These are phyloP conservation scores for Hybos culiciformis DNA, from an alignment of 2,888 invertebrate species.

Conservation along the genomic window DNA sequence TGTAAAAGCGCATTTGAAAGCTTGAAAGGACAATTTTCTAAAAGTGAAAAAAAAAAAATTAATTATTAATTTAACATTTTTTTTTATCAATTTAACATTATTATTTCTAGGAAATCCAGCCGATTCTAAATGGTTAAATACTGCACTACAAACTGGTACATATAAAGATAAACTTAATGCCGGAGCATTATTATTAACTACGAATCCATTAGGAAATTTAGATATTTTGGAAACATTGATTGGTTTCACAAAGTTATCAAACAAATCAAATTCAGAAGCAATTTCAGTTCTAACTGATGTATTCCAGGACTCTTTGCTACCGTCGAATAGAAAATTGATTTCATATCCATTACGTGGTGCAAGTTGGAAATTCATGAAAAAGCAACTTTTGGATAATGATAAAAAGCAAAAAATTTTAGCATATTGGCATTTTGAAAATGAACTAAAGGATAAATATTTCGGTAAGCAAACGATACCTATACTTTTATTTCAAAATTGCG, in stretches of 20 bases:
- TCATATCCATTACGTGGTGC: constrained; percentile 28
- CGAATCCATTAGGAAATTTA: constrained; percentile 33
- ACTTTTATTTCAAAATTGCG: no score
- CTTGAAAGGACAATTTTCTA: constrained; percentile 23
- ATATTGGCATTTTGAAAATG: constrained; percentile 81
- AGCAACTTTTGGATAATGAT: constrained; percentile 39
- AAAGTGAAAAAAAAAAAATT: constrained; percentile 20
- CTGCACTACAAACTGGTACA: constrained; percentile 34
- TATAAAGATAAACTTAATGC: constrained; percentile 35
- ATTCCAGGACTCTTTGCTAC: constrained; percentile 30
- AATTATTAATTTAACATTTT: neutral
- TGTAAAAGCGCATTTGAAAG: constrained; percentile 29
- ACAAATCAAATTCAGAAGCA: constrained; percentile 31
- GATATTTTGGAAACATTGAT: constrained; percentile 29
- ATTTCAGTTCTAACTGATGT: constrained; percentile 28
- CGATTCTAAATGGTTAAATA: constrained; percentile 33
- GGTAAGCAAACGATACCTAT: constrained; percentile 28
- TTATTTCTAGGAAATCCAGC: constrained; percentile 30
- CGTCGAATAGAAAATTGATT: constrained; percentile 29
- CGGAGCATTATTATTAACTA: constrained; percentile 32
- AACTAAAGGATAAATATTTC: constrained; percentile 64
- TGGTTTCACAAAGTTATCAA: constrained; percentile 29
- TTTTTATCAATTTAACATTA: neutral
- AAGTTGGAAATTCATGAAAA: constrained; percentile 31
- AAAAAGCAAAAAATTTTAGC: constrained; percentile 50